These are phyloP conservation scores for Ancistrus triradiatus DNA, from an alignment of 2,113 vertebrate species.

Conservation along the genomic window DNA sequence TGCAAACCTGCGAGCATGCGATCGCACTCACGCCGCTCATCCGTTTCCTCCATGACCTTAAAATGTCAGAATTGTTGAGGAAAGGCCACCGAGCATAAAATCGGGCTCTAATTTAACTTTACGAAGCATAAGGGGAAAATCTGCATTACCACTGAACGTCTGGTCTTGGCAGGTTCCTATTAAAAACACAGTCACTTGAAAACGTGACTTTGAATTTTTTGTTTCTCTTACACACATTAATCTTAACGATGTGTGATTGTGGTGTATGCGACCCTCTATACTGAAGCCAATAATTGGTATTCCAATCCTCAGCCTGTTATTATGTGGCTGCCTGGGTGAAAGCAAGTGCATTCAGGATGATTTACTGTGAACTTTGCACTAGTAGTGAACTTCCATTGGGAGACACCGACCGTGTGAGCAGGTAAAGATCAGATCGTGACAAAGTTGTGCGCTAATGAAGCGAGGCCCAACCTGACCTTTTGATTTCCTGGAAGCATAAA, in stretches of 20 bases:
- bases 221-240: conserved; percentile 19
- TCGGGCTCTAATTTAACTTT: conserved; percentile 8
- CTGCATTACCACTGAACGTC: background rate
- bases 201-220: conserved; percentile 15
- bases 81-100: conserved; percentile 9
- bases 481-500: conserved; percentile 11
- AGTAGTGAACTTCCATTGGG: conserved; percentile 3
- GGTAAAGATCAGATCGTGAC: conserved; percentile 4
- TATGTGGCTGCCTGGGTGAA: conserved; percentile 26
- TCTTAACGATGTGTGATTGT: conserved; percentile 17
- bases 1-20: background rate
- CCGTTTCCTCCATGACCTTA: conserved; percentile 1
- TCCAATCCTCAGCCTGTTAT: conserved; percentile 19
- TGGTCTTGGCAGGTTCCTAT: conserved; percentile 21
- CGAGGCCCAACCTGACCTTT: background rate
- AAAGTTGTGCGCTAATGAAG: background rate
- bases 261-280: conserved; percentile 9
- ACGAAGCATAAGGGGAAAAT: conserved; percentile 1
- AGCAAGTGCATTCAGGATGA: conserved; percentile 6
- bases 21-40: background rate
- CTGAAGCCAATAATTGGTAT: conserved; percentile 30
- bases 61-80: conserved; percentile 7
- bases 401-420: background rate
- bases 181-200: conserved; percentile 11
- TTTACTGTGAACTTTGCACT: conserved; percentile 2